These are phyloP conservation scores for Pterobdella sp. DNA, from an alignment of 2,888 invertebrate species.

Conservation along the genomic window DNA sequence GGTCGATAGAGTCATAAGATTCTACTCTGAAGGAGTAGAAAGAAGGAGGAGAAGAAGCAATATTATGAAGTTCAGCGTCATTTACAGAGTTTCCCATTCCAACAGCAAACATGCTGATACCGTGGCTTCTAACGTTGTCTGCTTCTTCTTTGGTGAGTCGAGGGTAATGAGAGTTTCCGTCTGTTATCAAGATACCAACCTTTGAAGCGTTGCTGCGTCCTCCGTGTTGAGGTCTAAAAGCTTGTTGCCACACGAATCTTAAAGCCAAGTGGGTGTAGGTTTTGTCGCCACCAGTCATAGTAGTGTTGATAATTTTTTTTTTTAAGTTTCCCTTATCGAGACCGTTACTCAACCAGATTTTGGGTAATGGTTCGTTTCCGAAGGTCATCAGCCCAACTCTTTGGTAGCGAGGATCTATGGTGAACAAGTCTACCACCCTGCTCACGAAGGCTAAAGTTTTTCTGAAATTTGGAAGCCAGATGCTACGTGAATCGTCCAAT, in stretches of 20 bases:
- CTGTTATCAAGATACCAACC: constrained; percentile 45
- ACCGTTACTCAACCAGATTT: constrained; percentile 23
- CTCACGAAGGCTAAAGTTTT: constrained; percentile 42
- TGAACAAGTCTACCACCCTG: constrained; percentile 24
- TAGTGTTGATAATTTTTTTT: constrained; percentile 22
- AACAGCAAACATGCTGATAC: constrained; percentile 45
- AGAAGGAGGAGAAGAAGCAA: constrained; percentile 41
- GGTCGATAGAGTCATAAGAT: constrained; percentile 41
- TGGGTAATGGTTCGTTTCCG: constrained; percentile 15
- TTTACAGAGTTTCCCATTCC: constrained; percentile 45
- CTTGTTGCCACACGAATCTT: constrained; percentile 36
- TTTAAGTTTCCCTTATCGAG: constrained; percentile 22
- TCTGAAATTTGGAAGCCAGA: constrained; percentile 43
- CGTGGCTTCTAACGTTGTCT: constrained; percentile 38
- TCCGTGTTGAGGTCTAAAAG: constrained; percentile 25
- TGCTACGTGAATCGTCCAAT: constrained; percentile 39
- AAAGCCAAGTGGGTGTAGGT: constrained; percentile 36
- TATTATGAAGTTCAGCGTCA: constrained; percentile 41
- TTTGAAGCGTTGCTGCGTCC: constrained; percentile 39
- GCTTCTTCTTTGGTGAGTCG: constrained; percentile 40
- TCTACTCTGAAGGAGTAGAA: constrained; percentile 44
- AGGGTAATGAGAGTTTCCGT: constrained; percentile 42
- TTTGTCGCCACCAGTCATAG: constrained; percentile 21
- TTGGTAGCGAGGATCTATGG: constrained; percentile 12
- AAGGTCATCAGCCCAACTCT: constrained; percentile 29